Evolutionary conservation across 1,140 invertebrate genomes (phyloP), one percentile per base, ranked within the genome.

Genomic region (Harpegnathos saltator): DNA sequence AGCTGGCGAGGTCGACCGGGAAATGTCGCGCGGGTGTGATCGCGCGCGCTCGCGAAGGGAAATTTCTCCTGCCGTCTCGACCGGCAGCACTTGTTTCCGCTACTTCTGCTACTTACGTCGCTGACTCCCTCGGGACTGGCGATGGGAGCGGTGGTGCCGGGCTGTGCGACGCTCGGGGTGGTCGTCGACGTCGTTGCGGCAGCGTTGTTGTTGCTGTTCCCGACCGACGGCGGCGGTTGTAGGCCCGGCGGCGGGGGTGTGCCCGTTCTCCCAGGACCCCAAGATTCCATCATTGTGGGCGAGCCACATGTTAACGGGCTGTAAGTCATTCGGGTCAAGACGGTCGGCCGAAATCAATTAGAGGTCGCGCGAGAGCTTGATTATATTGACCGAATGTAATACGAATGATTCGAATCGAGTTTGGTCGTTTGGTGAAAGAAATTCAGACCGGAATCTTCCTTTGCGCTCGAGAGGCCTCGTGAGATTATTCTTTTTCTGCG

Each of bases 271-370:
- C 91, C 91, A 59, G 91, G 89, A 62, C 92, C 92, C 93, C 93
- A 94, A 68, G 92, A 94, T 72, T 94, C 92, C 88, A 93, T 87
- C 92, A 93, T 93, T 22, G 94, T 94, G 22, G 95, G 94, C 9
- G 95, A 95, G 83, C 93, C 94, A 88, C 94, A 95, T 91, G 95
- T 95, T 89, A 95, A 89, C 81, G 95, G 95, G 82, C 95, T 95
- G 89, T 59, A 93, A 94, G 89, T 84, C 66, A 88, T 62, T 65
- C 44, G 58, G 44, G 12, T 48, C 56, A 19, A 7, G 73, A 78
- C 71, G 72, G 82, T 87, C 71, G 75, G 58, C 54, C n/a, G 24
- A 24, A 44, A 26, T 38, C 33, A 54, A 19, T 48, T 12, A 5
- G 9, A 15, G 44, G 7, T 7, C 12, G 4, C 12, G 4, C 4